Evolutionary conservation across 2,888 invertebrate species (phyloP), one percentile per base, ranked within the genome.

Genomic region (Sceliomorpha sp.): DNA sequence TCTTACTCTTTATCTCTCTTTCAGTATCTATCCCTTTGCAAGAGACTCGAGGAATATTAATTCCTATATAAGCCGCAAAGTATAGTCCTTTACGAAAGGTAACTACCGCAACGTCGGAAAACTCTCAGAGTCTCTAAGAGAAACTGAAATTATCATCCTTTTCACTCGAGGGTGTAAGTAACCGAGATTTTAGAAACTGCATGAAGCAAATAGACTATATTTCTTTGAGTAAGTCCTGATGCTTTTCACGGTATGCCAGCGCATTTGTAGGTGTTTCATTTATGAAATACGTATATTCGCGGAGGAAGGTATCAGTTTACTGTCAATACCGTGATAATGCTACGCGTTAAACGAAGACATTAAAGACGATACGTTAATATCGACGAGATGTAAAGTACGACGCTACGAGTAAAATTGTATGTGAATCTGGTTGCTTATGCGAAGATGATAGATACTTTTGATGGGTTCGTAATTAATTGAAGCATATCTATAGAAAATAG

Each of bases 61-160:
- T 66, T 67, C 62, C 66, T 59, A 63, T 55, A 63, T 63, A 68
- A 66, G 62, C 56, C 64, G 69, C 62, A 62, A 68, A 64, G 68
- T 69, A 20, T 20, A 48, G 66, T 50, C 62, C 62, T 72, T 71
- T 62, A 40, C 69, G 36, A 62, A 50, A 66, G 51, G 62, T 47
- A 66, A 63, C 63, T 59, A 45, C 47, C 39, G 39, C 17, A 36
- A 8, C 36, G 7, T 17, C 20, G 27, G 27, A 42, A 42, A 17
- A 17, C 31, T 31, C 29, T 34, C 24, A 55, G 34, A 47, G 56
- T 20, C 34, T 58, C 36, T 27, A 27, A 39, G 53, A 37, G 48
- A 40, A 68, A 42, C 47, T 37, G 45, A 53, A 62, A 69, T 63
- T 62, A 62, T 47, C 56, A 50, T 62, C 56, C 50, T 42, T 50